Percentiles rank a stretch among this genome's conserved stretches.
Evolutionary conservation across 2,113 vertebrate species (phyloP).

Genomic region (Bombycilla garrulus): DNA sequence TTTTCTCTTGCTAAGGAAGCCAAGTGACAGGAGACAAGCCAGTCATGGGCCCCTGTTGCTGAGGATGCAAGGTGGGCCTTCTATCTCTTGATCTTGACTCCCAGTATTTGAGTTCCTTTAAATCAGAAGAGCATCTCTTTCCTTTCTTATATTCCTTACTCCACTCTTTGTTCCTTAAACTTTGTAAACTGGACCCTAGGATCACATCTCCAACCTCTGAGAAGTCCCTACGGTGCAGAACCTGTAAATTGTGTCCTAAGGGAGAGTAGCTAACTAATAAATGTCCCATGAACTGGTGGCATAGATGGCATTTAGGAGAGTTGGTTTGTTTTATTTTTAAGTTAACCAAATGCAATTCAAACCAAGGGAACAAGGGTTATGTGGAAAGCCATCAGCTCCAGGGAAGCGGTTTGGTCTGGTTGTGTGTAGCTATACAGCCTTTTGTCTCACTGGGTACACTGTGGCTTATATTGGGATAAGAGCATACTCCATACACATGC

Average conservation of each 20-base stretch:
- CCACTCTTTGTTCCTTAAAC: neutral
- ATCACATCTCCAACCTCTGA: neutral
- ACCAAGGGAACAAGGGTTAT: neutral
- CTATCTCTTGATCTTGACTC: neutral
- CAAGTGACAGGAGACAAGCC: neutral
- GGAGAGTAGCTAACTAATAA: neutral
- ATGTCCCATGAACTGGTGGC: neutral
- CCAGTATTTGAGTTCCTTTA: neutral
- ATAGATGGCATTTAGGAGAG: neutral
- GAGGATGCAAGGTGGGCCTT: neutral
- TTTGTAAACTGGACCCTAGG: neutral
- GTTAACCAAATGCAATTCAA: neutral
- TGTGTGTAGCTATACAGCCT: neutral
- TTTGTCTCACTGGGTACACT: neutral
- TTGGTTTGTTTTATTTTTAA: neutral
- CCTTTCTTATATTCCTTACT: neutral
- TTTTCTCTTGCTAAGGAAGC: neutral
- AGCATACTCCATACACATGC: fast-evolving
- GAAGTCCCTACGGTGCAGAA: neutral
- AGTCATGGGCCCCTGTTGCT: neutral
- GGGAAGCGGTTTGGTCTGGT: neutral
- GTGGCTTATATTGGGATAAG: neutral
- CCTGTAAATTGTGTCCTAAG: neutral
- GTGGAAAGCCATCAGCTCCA: neutral
- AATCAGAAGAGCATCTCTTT: neutral